These are phyloP conservation scores for Malurus melanocephalus DNA, from an alignment of 2,113 vertebrate species.

Conservation along the genomic window DNA sequence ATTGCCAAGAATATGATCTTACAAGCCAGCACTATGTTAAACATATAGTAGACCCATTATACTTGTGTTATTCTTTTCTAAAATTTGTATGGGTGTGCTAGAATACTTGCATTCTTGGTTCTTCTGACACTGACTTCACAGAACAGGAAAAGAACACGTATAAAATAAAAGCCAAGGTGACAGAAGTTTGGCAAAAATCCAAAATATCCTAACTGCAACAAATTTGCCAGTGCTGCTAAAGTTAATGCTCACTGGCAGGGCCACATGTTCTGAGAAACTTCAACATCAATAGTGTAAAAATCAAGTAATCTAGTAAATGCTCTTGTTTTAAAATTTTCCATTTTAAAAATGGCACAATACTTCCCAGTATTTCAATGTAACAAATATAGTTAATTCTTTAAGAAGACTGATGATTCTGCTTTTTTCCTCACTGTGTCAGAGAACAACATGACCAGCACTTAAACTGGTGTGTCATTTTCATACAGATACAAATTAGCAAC, in stretches of 20 bases:
- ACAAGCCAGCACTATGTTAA: not conserved
- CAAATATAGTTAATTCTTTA: not conserved
- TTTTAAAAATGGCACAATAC: not conserved
- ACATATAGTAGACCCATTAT: not conserved
- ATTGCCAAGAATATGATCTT: not conserved
- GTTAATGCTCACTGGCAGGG: not conserved
- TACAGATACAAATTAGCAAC: not conserved
- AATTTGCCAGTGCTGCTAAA: not conserved
- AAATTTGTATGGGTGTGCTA: not conserved
- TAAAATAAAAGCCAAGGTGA: not conserved
- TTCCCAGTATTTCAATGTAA: not conserved
- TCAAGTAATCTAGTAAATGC: not conserved
- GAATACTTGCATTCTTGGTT: slow-evolving; percentile 21
- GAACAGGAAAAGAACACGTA: not conserved
- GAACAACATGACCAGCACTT: not conserved
- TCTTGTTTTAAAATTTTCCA: not conserved
- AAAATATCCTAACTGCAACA: not conserved
- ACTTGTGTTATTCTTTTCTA: not conserved
- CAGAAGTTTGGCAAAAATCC: not conserved
- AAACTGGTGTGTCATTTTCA: not conserved
- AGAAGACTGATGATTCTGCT: not conserved
- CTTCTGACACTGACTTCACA: not conserved
- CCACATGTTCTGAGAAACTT: not conserved
- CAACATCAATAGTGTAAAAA: not conserved
- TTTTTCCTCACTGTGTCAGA: not conserved